These are phyloP conservation scores for Sinocyclocheilus rhinocerous DNA, from an alignment of 2,113 vertebrate species.

Conservation along the genomic window DNA sequence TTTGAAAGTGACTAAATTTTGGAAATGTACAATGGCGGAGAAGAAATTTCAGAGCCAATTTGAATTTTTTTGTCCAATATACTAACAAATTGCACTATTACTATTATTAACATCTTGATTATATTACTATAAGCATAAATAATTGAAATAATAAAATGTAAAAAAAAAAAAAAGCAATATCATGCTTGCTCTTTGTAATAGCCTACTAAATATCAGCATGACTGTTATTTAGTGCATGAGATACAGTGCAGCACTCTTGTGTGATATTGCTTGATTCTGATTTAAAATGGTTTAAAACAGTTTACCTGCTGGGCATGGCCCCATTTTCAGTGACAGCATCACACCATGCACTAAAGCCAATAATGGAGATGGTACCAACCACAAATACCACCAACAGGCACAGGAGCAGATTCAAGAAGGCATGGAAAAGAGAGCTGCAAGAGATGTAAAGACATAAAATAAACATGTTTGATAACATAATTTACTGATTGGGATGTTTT, in stretches of 20 bases:
- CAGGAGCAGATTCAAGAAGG: slow-evolving; percentile 84
- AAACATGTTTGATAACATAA: neutral
- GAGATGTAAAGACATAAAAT: neutral
- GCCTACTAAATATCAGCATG: too few species aligned
- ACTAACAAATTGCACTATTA: too few species aligned
- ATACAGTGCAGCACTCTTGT: neutral
- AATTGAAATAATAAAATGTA: too few species aligned
- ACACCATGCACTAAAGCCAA: slow-evolving; percentile 87
- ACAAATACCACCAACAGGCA: slow-evolving; percentile 80
- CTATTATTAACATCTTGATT: too few species aligned
- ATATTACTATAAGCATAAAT: too few species aligned
- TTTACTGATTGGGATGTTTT: neutral
- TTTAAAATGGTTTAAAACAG: neutral
- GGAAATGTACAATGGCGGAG: too few species aligned
- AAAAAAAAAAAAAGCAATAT: too few species aligned
- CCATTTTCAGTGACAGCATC: slow-evolving; percentile 84
- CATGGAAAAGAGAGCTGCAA: slow-evolving; percentile 82
- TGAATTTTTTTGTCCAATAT: too few species aligned
- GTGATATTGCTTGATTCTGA: neutral
- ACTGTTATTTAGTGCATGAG: neutral
- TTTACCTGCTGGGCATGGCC: slow-evolving; percentile 78
- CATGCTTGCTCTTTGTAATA: too few species aligned
- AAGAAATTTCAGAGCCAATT: too few species aligned
- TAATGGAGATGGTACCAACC: slow-evolving; percentile 83
- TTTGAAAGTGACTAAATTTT: too few species aligned